phyloP scores from a whole-genome alignment of 2,113 vertebrate genomes.

The Irena cyanogastra region DNA sequence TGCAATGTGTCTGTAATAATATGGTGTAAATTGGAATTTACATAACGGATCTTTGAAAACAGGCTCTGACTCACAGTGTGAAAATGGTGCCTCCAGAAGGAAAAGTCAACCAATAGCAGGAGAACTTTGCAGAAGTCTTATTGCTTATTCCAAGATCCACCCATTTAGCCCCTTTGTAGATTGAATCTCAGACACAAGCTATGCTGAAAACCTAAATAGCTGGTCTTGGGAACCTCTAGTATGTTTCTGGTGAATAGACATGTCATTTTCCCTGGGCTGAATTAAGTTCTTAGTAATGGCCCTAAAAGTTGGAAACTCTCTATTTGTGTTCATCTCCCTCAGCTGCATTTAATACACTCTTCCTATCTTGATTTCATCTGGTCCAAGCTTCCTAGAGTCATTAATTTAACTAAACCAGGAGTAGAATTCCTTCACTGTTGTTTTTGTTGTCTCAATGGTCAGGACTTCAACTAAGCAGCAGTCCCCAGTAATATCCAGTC shows the following conservation, averaged over 20 bases:
- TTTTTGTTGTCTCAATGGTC: background rate
- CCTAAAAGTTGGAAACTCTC: background rate
- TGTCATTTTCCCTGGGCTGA: background rate
- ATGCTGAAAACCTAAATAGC: background rate
- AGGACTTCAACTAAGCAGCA: background rate
- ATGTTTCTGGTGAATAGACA: background rate
- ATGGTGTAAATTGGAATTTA: constrained; percentile 49
- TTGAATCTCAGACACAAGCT: background rate
- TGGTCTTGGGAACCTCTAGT: background rate
- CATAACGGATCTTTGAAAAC: constrained; percentile 6
- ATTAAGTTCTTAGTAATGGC: background rate
- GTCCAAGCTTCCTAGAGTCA: too few relatives aligned
- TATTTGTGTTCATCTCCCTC: background rate
- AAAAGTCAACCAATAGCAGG: background rate
- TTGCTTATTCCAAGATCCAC: background rate
- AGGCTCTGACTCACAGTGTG: background rate
- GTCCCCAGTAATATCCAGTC: background rate
- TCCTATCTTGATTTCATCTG: background rate
- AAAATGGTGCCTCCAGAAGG: background rate
- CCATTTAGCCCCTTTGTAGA: background rate
- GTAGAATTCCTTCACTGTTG: background rate
- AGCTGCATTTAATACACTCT: background rate
- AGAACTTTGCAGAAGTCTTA: background rate
- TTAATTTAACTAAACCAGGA: background rate
- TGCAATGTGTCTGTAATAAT: constrained; percentile 47